Conservation (phyloP, 2,113 vertebrate genomes). For the Tetraodon nigroviridis region DNA sequence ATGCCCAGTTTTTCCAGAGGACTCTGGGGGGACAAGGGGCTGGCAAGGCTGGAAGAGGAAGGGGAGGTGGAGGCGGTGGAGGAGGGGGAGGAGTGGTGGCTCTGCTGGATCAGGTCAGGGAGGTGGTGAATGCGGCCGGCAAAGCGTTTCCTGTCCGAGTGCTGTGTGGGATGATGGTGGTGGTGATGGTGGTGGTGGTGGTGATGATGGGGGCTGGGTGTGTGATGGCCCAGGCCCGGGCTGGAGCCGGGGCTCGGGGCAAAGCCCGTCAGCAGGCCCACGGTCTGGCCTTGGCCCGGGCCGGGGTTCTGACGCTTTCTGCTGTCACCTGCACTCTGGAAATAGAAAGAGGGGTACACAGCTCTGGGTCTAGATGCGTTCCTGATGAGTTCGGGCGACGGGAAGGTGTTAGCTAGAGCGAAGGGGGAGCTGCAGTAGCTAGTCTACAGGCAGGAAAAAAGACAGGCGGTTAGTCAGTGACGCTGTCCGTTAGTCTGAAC, state of each 20-base stretch:
- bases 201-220: constrained; percentile 63
- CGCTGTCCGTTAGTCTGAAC: too few relatives aligned
- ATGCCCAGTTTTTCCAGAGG: constrained; percentile 91
- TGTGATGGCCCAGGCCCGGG: constrained; percentile 42
- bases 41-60: constrained; percentile 94
- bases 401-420: constrained; percentile 69
- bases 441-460: constrained; percentile 50
- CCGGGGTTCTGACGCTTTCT: constrained; percentile 78
- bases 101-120: constrained; percentile 99
- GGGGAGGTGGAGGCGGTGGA: constrained; percentile 83
- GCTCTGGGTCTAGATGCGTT: constrained; percentile 81
- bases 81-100: constrained; percentile 93
- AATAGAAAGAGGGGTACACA: constrained; percentile 93
- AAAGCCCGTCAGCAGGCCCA: constrained; percentile 41
- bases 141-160: constrained; percentile 96
- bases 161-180: constrained; percentile 61
- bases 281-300: constrained; percentile 21
- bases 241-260: constrained; percentile 47
- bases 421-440: constrained; percentile 51
- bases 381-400: constrained; percentile 80
- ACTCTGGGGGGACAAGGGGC: constrained; percentile 94
- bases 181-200: constrained; percentile 52
- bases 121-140: constrained; percentile 96
- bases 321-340: constrained; percentile 94
- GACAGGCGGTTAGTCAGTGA: constrained; percentile 31